Evolutionary conservation across 2,888 invertebrate genomes (phyloP).

Genomic region (Liodrosophila aerea): DNA sequence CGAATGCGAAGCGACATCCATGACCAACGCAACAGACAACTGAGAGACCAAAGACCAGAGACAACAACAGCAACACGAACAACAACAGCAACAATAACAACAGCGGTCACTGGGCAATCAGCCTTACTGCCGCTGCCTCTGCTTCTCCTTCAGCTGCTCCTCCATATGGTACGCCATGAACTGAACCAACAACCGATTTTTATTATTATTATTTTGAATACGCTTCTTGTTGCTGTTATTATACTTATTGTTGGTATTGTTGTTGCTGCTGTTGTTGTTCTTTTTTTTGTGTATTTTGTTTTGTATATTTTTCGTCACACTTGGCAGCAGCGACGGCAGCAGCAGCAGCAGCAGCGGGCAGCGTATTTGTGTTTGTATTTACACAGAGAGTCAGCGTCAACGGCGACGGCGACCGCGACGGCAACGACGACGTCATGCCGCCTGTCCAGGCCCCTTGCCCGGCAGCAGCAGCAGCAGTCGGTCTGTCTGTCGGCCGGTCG

Average conservation of each 20-base stretch:
- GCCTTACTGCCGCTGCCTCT: slow-evolving; percentile 3
- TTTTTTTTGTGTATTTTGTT: slow-evolving; percentile 70
- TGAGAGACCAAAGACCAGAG: slow-evolving; percentile 38
- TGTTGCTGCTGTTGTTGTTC: slow-evolving; percentile 36
- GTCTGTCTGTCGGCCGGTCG: slow-evolving; percentile 26
- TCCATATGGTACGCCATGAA: slow-evolving; percentile 58
- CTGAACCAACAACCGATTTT: slow-evolving; percentile 70
- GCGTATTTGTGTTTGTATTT: slow-evolving; percentile 63
- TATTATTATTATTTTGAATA: slow-evolving; percentile 76
- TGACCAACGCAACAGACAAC: slow-evolving; percentile 71
- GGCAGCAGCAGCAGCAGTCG: slow-evolving; percentile 37
- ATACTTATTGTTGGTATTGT: slow-evolving; percentile 58
- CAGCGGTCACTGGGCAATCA: slow-evolving; percentile 48
- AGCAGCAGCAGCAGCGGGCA: slow-evolving; percentile 30
- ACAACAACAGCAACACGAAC: slow-evolving; percentile 30
- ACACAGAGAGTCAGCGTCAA: slow-evolving; percentile 54
- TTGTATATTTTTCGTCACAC: slow-evolving; percentile 77
- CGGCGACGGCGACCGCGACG: slow-evolving; percentile 47
- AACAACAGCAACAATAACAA: slow-evolving; percentile 20
- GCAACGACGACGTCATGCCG: slow-evolving; percentile 45
- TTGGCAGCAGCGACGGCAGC: slow-evolving; percentile 63
- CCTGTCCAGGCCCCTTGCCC: slow-evolving; percentile 43
- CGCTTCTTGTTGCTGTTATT: slow-evolving; percentile 67
- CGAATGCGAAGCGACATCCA: slow-evolving; percentile 72
- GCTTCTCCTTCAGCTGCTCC: slow-evolving; percentile 22